Evolutionary conservation across 2,888 invertebrate species (phyloP).

Genomic region (Oligia strigilis): DNA sequence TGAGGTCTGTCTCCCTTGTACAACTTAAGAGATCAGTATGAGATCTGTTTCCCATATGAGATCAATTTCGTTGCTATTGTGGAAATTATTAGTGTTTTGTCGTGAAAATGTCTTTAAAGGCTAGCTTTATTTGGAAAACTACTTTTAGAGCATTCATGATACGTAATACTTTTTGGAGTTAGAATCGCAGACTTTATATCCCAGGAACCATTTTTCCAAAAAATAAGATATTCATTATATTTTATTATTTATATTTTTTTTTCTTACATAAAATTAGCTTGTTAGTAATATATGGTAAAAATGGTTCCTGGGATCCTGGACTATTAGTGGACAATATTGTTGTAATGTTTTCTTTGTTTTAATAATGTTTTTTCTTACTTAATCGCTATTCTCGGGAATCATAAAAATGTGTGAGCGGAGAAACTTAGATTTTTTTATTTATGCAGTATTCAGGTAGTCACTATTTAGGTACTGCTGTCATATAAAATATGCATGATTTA

Average conservation of each 20-base stretch:
- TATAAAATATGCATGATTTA: too few relatives aligned
- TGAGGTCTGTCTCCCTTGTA: conserved; percentile 26
- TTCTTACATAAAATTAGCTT: too few relatives aligned
- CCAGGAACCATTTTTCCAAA: too few relatives aligned
- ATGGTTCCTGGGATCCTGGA: too few relatives aligned
- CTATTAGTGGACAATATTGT: not conserved
- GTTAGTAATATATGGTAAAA: too few relatives aligned
- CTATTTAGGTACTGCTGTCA: not conserved
- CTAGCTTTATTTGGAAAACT: conserved; percentile 14
- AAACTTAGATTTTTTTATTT: not conserved
- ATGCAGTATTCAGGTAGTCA: not conserved
- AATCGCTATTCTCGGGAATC: not conserved
- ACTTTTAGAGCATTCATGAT: conserved; percentile 15
- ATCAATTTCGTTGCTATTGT: conserved; percentile 41
- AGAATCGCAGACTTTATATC: not conserved
- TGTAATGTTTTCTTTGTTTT: not conserved
- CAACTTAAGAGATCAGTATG: conserved; percentile 17
- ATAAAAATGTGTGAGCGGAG: not conserved
- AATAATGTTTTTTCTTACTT: not conserved
- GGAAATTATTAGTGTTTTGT: conserved; percentile 24
- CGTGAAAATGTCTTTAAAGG: conserved; percentile 35
- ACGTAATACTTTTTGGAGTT: conserved; percentile 14
- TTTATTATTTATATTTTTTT: too few relatives aligned
- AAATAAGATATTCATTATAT: too few relatives aligned
- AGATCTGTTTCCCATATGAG: not conserved